Percentiles rank a stretch among this genome's conserved stretches.
These are phyloP conservation scores for Ochlodes sylvanus DNA, from an alignment of 2,888 invertebrate genomes.

Conservation along the genomic window DNA sequence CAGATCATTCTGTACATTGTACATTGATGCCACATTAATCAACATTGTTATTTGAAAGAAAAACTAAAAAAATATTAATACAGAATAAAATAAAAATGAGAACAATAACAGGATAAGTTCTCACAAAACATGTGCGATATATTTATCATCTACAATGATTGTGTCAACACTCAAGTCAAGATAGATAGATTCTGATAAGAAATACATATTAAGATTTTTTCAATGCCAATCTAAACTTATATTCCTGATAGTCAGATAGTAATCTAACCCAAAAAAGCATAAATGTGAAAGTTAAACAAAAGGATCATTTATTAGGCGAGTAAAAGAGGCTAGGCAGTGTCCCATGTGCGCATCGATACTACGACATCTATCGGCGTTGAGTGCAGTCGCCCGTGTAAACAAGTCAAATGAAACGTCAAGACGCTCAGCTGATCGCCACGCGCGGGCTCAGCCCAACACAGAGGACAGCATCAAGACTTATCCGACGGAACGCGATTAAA, in stretches of 20 bases:
- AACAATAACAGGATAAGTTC: neutral
- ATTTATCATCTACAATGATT: constrained; percentile 14
- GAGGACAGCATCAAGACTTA: constrained; percentile 62
- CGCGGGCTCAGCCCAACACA: constrained; percentile 60
- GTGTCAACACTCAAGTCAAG: constrained; percentile 14
- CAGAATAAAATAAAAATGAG: neutral
- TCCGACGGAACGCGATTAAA: constrained; percentile 70
- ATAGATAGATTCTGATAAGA: constrained; percentile 16
- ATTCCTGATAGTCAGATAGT: constrained; percentile 3
- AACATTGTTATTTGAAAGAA: neutral
- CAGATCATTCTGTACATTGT: neutral
- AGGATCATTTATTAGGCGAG: neutral
- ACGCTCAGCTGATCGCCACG: constrained; percentile 81
- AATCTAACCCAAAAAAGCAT: neutral
- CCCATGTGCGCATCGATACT: constrained; percentile 42
- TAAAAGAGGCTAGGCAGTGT: constrained; percentile 28
- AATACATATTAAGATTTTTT: neutral
- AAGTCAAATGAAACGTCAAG: constrained; percentile 76
- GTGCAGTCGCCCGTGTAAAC: constrained; percentile 71
- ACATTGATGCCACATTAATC: no score
- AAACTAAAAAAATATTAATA: no score
- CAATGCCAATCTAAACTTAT: neutral
- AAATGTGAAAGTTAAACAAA: neutral
- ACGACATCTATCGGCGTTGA: constrained; percentile 73
- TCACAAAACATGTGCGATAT: neutral